phyloP scores from a whole-genome alignment of 23 tunicate genomes.

The Ascidia mentula region DNA sequence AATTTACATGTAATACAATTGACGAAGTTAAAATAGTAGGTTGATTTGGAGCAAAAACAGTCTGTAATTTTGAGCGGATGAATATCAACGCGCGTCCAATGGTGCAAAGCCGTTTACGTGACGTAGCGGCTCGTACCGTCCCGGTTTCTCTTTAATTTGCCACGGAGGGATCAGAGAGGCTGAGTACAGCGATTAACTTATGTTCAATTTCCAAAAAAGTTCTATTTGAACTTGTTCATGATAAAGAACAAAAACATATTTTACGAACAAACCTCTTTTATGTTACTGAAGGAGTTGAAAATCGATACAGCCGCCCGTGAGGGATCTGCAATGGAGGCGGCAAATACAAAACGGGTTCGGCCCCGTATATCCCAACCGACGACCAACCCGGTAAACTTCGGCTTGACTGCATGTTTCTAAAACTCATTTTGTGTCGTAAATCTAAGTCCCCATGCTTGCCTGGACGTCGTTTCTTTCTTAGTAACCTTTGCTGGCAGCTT shows the following conservation, averaged over 20 bases:
- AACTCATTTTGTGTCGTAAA: too few species aligned
- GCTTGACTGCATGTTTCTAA: neutral
- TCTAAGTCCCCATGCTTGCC: too few species aligned
- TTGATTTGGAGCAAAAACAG: neutral
- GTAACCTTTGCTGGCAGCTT: too few species aligned
- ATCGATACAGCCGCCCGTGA: neutral
- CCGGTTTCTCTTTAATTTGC: neutral
- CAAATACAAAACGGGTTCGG: conserved; percentile 5
- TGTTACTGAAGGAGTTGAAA: neutral
- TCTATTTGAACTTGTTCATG: neutral
- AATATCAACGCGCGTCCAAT: neutral
- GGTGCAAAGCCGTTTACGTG: neutral
- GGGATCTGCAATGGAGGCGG: neutral
- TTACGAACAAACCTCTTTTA: neutral
- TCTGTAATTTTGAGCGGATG: neutral
- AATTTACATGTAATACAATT: neutral
- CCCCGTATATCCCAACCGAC: neutral
- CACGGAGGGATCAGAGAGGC: neutral
- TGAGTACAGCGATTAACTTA: neutral
- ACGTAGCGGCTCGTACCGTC: neutral
- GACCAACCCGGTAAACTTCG: neutral
- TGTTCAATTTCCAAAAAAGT: neutral
- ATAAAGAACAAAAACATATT: neutral
- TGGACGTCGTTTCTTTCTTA: too few species aligned
- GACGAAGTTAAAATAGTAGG: neutral